These are phyloP conservation scores for Oryzias curvinotus DNA, from an alignment of 2,113 vertebrate species.

Conservation along the genomic window DNA sequence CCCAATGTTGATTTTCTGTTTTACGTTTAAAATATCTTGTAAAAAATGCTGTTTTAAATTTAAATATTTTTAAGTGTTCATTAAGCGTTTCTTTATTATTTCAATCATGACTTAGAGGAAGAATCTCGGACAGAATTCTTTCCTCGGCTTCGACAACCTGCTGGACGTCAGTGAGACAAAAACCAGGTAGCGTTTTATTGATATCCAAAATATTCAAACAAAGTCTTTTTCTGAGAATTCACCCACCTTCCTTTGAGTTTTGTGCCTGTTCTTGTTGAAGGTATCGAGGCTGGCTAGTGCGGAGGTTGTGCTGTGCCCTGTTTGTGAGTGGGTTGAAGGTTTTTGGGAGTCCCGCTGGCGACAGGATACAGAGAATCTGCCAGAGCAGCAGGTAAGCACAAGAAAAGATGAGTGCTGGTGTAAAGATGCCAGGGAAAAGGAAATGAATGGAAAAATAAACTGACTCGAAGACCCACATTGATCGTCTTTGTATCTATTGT, in stretches of 20 bases:
- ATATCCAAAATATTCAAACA: background rate
- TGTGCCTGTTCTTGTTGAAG: conserved; percentile 42
- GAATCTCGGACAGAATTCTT: conserved; percentile 54
- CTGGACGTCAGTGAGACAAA: conserved; percentile 71
- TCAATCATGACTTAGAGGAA: conserved; percentile 44
- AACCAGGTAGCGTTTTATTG: conserved; percentile 65
- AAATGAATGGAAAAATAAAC: conserved; percentile 43
- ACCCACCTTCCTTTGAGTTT: background rate
- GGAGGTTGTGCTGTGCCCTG: conserved; percentile 71
- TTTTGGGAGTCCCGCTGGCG: conserved; percentile 47
- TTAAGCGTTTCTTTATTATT: conserved; percentile 8
- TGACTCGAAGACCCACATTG: no score
- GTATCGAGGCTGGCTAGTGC: conserved; percentile 78
- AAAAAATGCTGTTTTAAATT: no score
- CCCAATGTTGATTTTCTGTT: no score
- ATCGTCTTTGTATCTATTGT: no score
- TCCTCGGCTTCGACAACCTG: conserved; percentile 70
- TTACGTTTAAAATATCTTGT: no score
- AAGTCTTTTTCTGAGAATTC: conserved; percentile 12
- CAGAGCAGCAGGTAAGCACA: conserved; percentile 70
- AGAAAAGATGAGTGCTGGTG: conserved; percentile 14
- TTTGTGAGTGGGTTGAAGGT: conserved; percentile 73
- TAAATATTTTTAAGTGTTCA: background rate
- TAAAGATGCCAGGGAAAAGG: conserved; percentile 31
- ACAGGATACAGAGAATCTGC: conserved; percentile 60